Conservation (phyloP, 2,797 vertebrate species). For the Champsocephalus gunnari region DNA sequence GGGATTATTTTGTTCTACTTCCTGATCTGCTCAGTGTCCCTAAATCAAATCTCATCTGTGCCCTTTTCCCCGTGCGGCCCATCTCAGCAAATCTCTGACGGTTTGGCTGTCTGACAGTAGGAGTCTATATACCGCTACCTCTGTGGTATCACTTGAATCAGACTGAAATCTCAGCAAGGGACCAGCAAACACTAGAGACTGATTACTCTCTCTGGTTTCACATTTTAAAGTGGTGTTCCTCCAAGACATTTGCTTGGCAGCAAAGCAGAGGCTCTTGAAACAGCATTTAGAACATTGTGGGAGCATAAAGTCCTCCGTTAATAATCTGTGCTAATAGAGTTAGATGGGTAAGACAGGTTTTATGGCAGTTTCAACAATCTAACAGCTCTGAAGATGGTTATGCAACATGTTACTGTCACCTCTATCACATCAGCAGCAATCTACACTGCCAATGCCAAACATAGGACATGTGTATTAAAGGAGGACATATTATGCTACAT, state of each 20-base stretch:
- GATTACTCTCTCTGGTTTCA: neutral
- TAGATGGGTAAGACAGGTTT: conserved; percentile 6
- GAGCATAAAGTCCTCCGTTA: neutral
- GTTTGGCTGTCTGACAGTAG: conserved; percentile 41
- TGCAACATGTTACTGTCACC: conserved; percentile 31
- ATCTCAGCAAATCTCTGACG: conserved; percentile 55
- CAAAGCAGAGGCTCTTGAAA: neutral
- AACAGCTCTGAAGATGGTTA: conserved; percentile 31
- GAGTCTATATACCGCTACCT: conserved; percentile 42
- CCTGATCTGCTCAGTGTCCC: conserved; percentile 75
- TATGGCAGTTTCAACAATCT: conserved; percentile 12
- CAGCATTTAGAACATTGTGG: neutral
- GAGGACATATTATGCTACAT: no score
- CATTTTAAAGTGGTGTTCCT: conserved; percentile 1
- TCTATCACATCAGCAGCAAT: conserved; percentile 34
- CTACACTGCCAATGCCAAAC: conserved; percentile 22
- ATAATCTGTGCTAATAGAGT: conserved; percentile 6
- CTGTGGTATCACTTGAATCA: conserved; percentile 27
- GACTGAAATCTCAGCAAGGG: conserved; percentile 1
- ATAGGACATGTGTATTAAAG: no score
- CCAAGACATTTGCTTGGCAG: neutral
- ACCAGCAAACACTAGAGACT: conserved; percentile 8
- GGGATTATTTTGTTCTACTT: conserved; percentile 73
- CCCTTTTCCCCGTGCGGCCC: conserved; percentile 56
- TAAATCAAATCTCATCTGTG: conserved; percentile 75